Conservation (phyloP, 2,888 invertebrate genomes). For the Aethes cnicana region DNA sequence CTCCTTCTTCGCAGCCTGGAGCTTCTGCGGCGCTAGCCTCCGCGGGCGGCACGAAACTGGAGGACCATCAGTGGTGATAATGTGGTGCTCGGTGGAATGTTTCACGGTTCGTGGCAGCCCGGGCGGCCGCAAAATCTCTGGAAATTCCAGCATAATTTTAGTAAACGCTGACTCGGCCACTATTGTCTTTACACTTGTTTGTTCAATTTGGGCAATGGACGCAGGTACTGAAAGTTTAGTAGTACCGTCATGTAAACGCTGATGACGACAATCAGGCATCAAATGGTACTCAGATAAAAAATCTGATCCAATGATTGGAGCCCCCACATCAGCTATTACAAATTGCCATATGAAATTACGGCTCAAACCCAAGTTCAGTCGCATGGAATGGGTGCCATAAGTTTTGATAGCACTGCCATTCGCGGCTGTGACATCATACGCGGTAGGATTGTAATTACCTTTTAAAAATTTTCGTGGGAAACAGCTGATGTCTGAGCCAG, state of each 20-base stretch:
- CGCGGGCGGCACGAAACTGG: constrained; percentile 32
- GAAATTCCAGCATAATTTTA: neutral
- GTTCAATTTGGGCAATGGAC: neutral
- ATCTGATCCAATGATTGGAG: constrained; percentile 14
- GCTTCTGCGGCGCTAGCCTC: constrained; percentile 35
- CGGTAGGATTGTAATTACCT: neutral
- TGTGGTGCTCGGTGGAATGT: constrained; percentile 37
- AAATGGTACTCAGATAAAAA: constrained; percentile 11
- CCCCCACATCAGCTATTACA: neutral
- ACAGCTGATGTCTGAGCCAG: neutral
- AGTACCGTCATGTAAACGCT: neutral
- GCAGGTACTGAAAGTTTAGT: neutral
- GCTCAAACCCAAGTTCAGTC: neutral
- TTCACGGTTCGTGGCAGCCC: constrained; percentile 17
- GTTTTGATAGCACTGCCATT: constrained; percentile 1
- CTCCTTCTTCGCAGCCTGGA: constrained; percentile 33
- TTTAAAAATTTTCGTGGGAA: neutral
- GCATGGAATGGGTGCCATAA: neutral
- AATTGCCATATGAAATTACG: constrained; percentile 1
- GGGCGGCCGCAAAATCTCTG: neutral
- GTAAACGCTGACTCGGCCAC: neutral
- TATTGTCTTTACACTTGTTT: neutral
- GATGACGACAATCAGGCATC: constrained; percentile 6
- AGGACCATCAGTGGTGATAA: constrained; percentile 30
- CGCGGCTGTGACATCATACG: neutral